phyloP scores from a whole-genome alignment of 2,888 invertebrate species.

The Caenorhabditis sinica region DNA sequence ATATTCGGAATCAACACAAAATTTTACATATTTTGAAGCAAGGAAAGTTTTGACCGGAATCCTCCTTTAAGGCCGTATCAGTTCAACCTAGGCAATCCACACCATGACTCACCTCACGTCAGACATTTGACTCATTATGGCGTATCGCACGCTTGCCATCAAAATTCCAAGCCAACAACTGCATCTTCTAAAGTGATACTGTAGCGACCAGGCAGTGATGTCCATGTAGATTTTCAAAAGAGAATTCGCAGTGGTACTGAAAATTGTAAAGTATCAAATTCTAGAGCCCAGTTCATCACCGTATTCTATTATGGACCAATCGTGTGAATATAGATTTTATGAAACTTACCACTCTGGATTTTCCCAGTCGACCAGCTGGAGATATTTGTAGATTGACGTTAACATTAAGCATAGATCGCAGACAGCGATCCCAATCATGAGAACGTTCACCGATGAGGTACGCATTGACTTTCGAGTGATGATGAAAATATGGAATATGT shows the following conservation, averaged over 20 bases:
- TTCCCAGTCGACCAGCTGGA: slow-evolving; percentile 9
- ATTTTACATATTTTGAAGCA: no score
- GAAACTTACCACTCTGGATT: slow-evolving; percentile 25
- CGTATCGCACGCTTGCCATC: slow-evolving; percentile 19
- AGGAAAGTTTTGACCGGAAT: no score
- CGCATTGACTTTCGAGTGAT: slow-evolving; percentile 29
- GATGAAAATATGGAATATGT: slow-evolving; percentile 23
- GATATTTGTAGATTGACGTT: slow-evolving; percentile 24
- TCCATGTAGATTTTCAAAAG: slow-evolving; percentile 25
- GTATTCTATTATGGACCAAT: no score
- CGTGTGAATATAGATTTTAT: background rate
- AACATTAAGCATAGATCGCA: slow-evolving; percentile 8
- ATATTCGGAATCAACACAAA: no score
- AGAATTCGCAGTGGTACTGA: slow-evolving; percentile 13
- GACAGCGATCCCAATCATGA: slow-evolving; percentile 26
- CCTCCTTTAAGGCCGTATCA: no score
- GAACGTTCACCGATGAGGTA: slow-evolving; percentile 6
- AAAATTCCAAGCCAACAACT: slow-evolving; percentile 31
- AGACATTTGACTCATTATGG: background rate
- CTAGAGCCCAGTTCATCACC: no score
- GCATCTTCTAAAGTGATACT: slow-evolving; percentile 39
- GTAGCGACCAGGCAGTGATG: slow-evolving; percentile 16
- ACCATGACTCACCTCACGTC: background rate
- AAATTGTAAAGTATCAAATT: no score
- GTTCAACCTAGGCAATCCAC: no score